Conservation (phyloP, 2,797 vertebrate species). For the Numenius phaeopus region DNA sequence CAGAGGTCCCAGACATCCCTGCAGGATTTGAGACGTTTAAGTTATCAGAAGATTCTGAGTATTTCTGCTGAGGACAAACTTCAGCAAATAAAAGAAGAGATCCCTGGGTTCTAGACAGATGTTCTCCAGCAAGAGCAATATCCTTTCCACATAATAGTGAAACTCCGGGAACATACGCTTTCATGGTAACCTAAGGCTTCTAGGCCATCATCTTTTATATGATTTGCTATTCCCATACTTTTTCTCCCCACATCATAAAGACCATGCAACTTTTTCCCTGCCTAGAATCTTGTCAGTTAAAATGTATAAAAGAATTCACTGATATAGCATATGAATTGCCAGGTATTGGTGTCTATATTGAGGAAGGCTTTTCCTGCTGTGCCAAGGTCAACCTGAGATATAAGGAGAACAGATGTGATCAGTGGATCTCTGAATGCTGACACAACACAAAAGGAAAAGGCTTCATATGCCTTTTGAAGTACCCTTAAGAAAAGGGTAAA, state of each 20-base stretch:
- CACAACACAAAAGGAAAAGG: neutral
- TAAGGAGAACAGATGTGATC: neutral
- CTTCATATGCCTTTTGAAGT: neutral
- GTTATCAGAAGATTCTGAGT: neutral
- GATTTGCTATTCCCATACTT: neutral
- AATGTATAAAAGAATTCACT: neutral
- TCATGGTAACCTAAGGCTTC: neutral
- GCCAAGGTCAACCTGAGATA: neutral
- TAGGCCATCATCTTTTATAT: neutral
- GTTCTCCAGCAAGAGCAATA: neutral
- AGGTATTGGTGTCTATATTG: neutral
- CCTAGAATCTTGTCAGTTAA: neutral
- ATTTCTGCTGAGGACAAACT: neutral
- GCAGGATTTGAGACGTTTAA: neutral
- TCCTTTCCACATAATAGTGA: neutral
- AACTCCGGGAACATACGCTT: neutral
- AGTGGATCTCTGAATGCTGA: neutral
- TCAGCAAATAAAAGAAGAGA: neutral
- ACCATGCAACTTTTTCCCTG: neutral
- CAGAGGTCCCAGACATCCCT: neutral
- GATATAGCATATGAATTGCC: neutral
- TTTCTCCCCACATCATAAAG: neutral
- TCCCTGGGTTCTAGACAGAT: neutral
- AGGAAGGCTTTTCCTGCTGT: neutral
- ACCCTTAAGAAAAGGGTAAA: neutral